Conservation (phyloP, 1,140 invertebrate genomes). For the Hirudo medicinalis region DNA sequence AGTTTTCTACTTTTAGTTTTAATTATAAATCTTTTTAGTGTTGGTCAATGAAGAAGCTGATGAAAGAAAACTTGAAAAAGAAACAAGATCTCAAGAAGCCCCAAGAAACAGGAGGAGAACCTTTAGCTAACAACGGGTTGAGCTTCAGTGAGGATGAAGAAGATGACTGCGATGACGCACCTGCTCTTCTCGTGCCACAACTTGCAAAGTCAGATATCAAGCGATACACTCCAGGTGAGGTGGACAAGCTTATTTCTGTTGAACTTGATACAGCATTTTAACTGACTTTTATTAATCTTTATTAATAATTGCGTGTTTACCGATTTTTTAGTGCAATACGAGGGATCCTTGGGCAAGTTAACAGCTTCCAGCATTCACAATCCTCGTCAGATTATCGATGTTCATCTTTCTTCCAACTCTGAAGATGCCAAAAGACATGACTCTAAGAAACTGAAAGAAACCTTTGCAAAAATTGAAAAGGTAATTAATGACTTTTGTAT, state of each 20-base stretch:
- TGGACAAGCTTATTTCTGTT: neutral
- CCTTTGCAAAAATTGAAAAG: slow-evolving; percentile 66
- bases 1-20: neutral
- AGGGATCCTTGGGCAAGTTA: slow-evolving; percentile 76
- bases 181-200: slow-evolving; percentile 37
- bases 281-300: neutral
- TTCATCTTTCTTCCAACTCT: slow-evolving; percentile 48
- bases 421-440: slow-evolving; percentile 35
- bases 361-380: slow-evolving; percentile 53
- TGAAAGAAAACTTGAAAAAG: slow-evolving; percentile 28
- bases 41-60: slow-evolving; percentile 36
- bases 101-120: slow-evolving; percentile 11
- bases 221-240: slow-evolving; percentile 36
- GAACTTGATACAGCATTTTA: neutral
- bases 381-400: slow-evolving; percentile 80
- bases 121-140: neutral
- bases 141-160: slow-evolving; percentile 23
- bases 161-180: slow-evolving; percentile 27
- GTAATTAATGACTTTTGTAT: slow-evolving; percentile 28
- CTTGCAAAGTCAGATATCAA: slow-evolving; percentile 35
- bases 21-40: slow-evolving; percentile 26
- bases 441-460: slow-evolving; percentile 56
- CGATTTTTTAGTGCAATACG: slow-evolving; percentile 60
- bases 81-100: slow-evolving; percentile 8
- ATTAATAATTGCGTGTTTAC: neutral